These are phyloP conservation scores for Glyptemys insculpta DNA, from an alignment of 2,797 vertebrate genomes.

Conservation along the genomic window DNA sequence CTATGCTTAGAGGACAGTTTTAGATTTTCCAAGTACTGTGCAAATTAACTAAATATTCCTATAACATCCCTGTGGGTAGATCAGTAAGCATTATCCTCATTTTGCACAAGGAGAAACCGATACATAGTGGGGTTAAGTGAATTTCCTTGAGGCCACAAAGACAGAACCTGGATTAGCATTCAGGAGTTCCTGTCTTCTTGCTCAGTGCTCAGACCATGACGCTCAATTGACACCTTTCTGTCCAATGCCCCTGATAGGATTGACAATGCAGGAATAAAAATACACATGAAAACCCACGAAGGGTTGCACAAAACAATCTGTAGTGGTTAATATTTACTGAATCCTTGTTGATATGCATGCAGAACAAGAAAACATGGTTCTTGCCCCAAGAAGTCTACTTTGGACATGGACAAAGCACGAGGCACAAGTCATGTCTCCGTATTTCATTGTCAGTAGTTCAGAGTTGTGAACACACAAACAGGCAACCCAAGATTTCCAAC, in stretches of 20 bases:
- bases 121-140: accelerated
- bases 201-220: accelerated
- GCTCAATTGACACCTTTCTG: background rate
- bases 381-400: accelerated
- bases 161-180: accelerated
- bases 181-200: background rate
- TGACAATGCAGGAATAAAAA: background rate
- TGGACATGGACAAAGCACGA: background rate
- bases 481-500: accelerated
- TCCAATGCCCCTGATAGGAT: background rate
- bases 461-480: background rate
- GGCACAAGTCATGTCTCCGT: accelerated
- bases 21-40: background rate
- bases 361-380: background rate
- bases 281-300: accelerated
- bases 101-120: constrained; percentile 3
- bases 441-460: background rate
- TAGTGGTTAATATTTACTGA: background rate
- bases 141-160: background rate
- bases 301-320: background rate
- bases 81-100: background rate
- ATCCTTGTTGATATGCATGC: background rate
- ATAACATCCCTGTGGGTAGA: background rate
- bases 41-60: background rate
- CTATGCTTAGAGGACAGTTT: background rate